These are phyloP conservation scores for Hipposideros armiger DNA, from an alignment of 2,113 vertebrate genomes.

Conservation along the genomic window DNA sequence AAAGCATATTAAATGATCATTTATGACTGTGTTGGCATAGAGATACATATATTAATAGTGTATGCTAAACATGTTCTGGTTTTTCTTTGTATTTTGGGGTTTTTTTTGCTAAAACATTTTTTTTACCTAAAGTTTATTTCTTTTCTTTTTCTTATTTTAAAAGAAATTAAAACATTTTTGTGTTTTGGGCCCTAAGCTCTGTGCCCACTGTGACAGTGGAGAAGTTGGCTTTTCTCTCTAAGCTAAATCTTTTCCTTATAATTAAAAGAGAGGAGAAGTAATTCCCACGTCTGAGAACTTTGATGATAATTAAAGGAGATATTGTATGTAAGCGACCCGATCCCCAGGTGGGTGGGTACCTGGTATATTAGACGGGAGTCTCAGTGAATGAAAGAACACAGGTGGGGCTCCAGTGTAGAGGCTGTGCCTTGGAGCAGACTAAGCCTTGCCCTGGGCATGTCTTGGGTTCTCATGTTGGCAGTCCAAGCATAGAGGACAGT, in stretches of 20 bases:
- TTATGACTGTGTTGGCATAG: neutral
- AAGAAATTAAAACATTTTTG: neutral
- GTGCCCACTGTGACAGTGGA: too few relatives aligned
- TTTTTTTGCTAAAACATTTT: neutral
- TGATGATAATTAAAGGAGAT: neutral
- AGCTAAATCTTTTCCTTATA: neutral
- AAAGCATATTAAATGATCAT: neutral
- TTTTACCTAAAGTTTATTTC: neutral
- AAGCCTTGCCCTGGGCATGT: too few relatives aligned
- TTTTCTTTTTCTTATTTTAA: neutral
- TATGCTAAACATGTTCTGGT: too few relatives aligned
- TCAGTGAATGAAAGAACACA: neutral
- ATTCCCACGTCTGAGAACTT: neutral
- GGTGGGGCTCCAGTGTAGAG: too few relatives aligned
- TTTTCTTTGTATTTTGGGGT: too few relatives aligned
- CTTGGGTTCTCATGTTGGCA: neutral
- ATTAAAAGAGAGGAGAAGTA: neutral
- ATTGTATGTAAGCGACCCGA: neutral
- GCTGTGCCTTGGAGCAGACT: too few relatives aligned
- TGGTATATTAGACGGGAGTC: too few relatives aligned
- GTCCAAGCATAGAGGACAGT: neutral
- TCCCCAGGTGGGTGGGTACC: neutral
- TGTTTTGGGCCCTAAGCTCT: neutral
- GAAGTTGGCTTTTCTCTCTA: neutral
- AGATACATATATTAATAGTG: neutral